A percentile compares a stretch with the other conserved stretches of the same genome.
Evolutionary conservation across 1,140 invertebrate genomes (phyloP).

Genomic region (Pachyrhynchus sulphureomaculatus): DNA sequence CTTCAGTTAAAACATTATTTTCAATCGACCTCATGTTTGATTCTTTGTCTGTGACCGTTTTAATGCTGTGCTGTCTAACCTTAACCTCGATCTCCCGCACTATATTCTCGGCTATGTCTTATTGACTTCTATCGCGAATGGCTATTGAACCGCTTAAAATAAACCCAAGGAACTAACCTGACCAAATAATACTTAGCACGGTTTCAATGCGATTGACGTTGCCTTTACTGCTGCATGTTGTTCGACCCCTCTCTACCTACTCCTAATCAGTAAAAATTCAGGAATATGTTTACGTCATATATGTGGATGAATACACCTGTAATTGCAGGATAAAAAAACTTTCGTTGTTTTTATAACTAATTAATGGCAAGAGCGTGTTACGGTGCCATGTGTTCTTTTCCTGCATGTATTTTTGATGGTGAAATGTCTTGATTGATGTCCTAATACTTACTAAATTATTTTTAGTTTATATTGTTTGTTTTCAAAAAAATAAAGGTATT

Average conservation of each 20-base stretch:
- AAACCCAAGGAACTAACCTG: constrained; percentile 21
- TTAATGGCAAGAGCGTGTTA: no score
- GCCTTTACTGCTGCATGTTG: constrained; percentile 9
- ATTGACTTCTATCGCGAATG: neutral
- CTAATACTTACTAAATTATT: no score
- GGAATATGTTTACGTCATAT: constrained; percentile 30
- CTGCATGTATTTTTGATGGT: no score
- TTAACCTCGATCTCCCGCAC: constrained; percentile 15
- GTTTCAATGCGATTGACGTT: constrained; percentile 26
- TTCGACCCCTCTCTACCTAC: constrained; percentile 17
- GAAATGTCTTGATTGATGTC: no score
- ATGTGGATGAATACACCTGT: constrained; percentile 13
- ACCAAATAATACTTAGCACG: constrained; percentile 14
- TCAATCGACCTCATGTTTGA: constrained; percentile 24
- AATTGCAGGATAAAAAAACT: neutral
- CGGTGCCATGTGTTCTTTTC: no score
- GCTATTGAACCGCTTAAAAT: constrained; percentile 1
- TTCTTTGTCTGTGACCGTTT: neutral
- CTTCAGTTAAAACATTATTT: constrained; percentile 14
- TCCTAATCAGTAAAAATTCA: constrained; percentile 32
- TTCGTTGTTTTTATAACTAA: neutral
- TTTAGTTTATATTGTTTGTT: no score
- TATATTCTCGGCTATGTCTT: neutral
- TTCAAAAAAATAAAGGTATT: no score
- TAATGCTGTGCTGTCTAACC: neutral